A percentile compares a stretch with the other conserved stretches of the same genome.
Conservation (phyloP, 2,888 invertebrate species). For the Standfussiana lucernea region DNA sequence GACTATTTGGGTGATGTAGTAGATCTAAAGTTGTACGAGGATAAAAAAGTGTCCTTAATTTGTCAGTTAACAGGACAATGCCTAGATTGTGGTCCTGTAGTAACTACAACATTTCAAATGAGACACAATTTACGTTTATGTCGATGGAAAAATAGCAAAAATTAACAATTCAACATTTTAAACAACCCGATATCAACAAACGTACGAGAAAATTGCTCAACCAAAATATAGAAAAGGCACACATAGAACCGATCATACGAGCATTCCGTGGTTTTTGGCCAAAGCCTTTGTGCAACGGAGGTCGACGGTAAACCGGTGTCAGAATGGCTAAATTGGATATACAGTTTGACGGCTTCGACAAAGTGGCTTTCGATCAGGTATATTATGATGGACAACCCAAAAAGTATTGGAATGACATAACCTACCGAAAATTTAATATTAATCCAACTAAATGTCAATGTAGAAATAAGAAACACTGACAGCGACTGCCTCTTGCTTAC, state of each 20-base stretch:
- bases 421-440: background rate
- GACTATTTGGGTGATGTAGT: background rate
- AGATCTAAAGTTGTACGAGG: background rate
- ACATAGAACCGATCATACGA: background rate
- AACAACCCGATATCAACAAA: too few species aligned
- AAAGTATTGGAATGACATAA: background rate
- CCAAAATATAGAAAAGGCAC: background rate
- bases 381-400: background rate
- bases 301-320: background rate
- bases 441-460: background rate
- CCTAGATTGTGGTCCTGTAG: background rate
- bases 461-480: background rate
- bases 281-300: conserved; percentile 2
- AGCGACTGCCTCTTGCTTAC: background rate
- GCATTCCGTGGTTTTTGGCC: conserved; percentile 6
- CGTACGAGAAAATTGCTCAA: background rate
- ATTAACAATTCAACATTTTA: background rate
- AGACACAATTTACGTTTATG: background rate
- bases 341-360: background rate
- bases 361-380: background rate
- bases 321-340: background rate
- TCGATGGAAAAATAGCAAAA: background rate
- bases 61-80: background rate
- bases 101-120: background rate
- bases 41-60: background rate